Conservation (phyloP, 2,888 invertebrate genomes). For the Eubasilissa splendida region DNA sequence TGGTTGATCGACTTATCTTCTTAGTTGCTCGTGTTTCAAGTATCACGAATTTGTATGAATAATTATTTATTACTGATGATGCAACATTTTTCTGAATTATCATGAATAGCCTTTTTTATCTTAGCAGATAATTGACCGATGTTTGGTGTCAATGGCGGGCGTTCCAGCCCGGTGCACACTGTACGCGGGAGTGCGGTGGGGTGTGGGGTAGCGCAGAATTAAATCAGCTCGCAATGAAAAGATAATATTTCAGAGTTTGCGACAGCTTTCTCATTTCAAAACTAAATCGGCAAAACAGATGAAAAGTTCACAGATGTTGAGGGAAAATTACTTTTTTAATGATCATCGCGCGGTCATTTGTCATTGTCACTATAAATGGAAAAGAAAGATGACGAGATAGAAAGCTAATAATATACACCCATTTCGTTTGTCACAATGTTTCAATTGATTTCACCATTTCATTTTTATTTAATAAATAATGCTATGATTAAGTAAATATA, state of each 20-base stretch:
- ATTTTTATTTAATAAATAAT: too few species aligned
- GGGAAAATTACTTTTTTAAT: conserved; percentile 53
- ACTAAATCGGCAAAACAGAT: conserved; percentile 20
- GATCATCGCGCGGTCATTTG: conserved; percentile 48
- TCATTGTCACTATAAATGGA: conserved; percentile 40
- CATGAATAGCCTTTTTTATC: too few species aligned
- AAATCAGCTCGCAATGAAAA: not conserved
- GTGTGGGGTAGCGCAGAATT: not conserved
- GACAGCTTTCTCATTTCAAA: conserved; percentile 40
- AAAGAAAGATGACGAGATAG: not conserved
- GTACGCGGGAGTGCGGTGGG: not conserved
- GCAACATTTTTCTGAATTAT: too few species aligned
- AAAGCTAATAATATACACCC: not conserved
- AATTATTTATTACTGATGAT: too few species aligned
- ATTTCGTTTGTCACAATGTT: conserved; percentile 1
- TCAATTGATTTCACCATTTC: not conserved
- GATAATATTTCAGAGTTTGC: conserved; percentile 35
- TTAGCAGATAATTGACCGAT: too few species aligned
- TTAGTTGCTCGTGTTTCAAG: too few species aligned
- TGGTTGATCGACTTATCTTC: too few species aligned
- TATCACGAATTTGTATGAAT: too few species aligned
- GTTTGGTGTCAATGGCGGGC: too few species aligned
- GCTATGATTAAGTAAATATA: too few species aligned
- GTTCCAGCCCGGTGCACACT: too few species aligned
- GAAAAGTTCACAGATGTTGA: conserved; percentile 44